These are phyloP conservation scores for Nycticebus coucang DNA, from an alignment of 2,113 vertebrate species.

Conservation along the genomic window DNA sequence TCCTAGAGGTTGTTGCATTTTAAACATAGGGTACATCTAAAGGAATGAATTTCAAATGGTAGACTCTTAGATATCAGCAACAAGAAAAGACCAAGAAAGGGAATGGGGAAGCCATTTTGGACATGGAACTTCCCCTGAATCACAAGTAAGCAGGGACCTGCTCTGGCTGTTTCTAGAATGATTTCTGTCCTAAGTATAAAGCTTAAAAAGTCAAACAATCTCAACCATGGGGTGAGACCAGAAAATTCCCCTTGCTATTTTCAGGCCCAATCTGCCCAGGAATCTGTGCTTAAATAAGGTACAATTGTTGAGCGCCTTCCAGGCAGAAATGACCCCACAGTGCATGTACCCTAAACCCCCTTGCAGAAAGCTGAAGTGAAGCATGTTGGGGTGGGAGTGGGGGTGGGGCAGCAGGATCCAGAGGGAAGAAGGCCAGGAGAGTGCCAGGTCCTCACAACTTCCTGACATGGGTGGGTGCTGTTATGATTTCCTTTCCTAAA, in stretches of 20 bases:
- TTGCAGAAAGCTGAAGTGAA: background rate
- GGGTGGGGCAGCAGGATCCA: too few relatives aligned
- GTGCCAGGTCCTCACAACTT: background rate
- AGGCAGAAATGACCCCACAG: background rate
- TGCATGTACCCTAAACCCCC: background rate
- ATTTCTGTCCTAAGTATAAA: background rate
- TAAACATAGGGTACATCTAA: background rate
- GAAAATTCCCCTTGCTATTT: background rate
- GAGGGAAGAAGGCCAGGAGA: background rate
- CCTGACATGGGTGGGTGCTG: slow-evolving; percentile 31
- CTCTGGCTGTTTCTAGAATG: background rate
- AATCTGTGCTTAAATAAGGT: background rate
- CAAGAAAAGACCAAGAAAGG: background rate
- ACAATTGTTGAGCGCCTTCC: background rate
- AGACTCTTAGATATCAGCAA: background rate
- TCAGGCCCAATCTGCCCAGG: background rate
- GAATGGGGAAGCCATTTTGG: background rate
- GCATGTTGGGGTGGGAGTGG: too few relatives aligned
- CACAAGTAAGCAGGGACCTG: background rate
- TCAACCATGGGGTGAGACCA: background rate
- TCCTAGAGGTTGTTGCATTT: background rate
- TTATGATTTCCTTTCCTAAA: slow-evolving; percentile 61
- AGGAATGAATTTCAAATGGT: background rate
- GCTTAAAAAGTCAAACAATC: background rate
- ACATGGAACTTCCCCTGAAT: background rate